Conservation (phyloP, 2,888 invertebrate genomes). For the Tortricodes alternella region DNA sequence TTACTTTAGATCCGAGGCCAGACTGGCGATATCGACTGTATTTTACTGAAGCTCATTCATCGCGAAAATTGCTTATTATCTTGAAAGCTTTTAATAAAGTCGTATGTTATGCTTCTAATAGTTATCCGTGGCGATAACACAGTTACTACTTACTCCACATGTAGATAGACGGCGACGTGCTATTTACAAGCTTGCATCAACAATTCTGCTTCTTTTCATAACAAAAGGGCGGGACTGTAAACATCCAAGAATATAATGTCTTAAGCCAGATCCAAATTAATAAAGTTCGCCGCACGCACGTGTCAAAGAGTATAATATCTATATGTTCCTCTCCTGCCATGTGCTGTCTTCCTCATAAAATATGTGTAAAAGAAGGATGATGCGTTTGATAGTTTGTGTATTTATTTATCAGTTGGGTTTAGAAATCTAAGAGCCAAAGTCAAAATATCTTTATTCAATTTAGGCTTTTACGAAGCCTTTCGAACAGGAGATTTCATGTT, state of each 20-base stretch:
- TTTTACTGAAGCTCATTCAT: background rate
- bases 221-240: background rate
- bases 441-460: no score
- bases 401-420: no score
- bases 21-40: background rate
- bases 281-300: no score
- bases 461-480: no score
- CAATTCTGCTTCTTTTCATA: background rate
- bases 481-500: no score
- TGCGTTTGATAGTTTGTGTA: no score
- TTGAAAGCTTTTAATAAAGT: background rate
- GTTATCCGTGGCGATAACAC: background rate
- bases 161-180: background rate
- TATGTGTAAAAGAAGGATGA: no score
- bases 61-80: background rate
- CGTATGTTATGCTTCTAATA: background rate
- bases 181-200: background rate
- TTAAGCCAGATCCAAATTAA: no score
- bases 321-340: no score
- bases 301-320: no score
- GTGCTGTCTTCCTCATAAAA: no score
- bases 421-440: no score
- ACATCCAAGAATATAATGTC: background rate
- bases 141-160: background rate
- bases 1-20: background rate